Evolutionary conservation across 2,888 invertebrate genomes (phyloP), one percentile per base, ranked within the genome.

Genomic region (Steinernema scapterisci): DNA sequence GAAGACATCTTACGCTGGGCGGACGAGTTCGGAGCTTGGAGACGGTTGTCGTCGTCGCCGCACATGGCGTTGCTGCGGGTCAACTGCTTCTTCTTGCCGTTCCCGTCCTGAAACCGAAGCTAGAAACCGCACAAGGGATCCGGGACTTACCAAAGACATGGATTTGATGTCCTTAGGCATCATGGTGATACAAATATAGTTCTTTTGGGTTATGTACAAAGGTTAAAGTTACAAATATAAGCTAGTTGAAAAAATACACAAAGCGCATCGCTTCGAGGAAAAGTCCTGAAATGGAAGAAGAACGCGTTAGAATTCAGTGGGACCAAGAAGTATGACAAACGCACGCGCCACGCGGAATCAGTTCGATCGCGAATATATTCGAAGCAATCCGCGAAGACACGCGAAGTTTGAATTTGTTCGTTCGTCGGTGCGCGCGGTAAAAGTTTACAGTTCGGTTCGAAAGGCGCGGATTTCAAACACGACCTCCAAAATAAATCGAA

Each of bases 1-100:
- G 48, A 72, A 2, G 38, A 52, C n/a, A 43, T n/a, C 45, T 71
- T 48, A 6, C 71, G 45, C 3, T 71, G 73, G 3, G 52, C 13
- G 23, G 70, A 73, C 23, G 73, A 13, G n/a, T 16, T 43, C 21
- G 46, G 13, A 6, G 48, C 44, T 52, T 25, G 70, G 51, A 74
- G 74, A 46, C 75, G 70, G 43, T 74, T 75, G 56, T 79, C 79
- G 70, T 79, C 79, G 43, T 79, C 79, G 19, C 76, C 76, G 19
- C 77, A 75, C 45, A 76, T 46, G 6, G 79, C 79, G 27, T 77
- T 74, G 48, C 74, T 74, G 16, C 79, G 74, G 23, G 75, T 63
- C 27, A 79, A 48, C 16, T 51, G 63, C 51, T 77, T 77, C 25
- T 74, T 72, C 43, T 75, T 76, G 43, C 63, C 44, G 45, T 70